Percentiles rank a stretch among this genome's conserved stretches.
phyloP scores from a whole-genome alignment of 2,113 vertebrate genomes.

The Eudyptes chrysolophus region DNA sequence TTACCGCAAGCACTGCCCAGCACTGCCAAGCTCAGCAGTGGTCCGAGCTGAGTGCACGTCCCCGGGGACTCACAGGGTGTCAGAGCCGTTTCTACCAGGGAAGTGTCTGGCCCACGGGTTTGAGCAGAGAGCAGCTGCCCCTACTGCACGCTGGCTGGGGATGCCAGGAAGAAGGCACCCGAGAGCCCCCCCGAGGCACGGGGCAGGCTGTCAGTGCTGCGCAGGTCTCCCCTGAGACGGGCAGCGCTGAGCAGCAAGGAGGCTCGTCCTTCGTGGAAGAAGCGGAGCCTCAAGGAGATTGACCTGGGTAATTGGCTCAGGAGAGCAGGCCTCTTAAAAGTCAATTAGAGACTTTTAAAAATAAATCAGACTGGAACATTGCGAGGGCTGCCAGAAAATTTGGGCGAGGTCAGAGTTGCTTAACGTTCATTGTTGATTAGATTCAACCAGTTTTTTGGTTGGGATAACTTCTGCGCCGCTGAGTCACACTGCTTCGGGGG shows the following conservation, averaged over 20 bases:
- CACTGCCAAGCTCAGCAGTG: background rate
- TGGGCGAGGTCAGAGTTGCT: constrained; percentile 46
- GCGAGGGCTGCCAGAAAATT: constrained; percentile 44
- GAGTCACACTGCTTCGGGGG: constrained; percentile 7
- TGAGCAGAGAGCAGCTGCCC: background rate
- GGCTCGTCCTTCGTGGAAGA: background rate
- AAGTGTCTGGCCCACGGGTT: background rate
- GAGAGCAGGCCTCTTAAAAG: constrained; percentile 65
- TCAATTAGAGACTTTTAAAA: constrained; percentile 70
- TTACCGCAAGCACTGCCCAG: background rate
- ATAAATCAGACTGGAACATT: constrained; percentile 63
- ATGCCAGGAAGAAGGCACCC: background rate
- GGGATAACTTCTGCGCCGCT: background rate
- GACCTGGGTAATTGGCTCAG: constrained; percentile 51
- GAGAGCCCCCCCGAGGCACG: rapidly evolving
- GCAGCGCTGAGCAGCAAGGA: background rate
- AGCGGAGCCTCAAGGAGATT: background rate
- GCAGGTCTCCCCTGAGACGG: background rate
- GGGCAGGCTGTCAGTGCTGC: background rate
- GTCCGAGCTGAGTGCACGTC: rapidly evolving
- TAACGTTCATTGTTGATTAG: constrained; percentile 36
- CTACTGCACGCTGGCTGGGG: rapidly evolving
- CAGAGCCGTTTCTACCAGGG: background rate
- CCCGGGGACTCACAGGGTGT: background rate
- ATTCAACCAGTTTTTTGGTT: constrained; percentile 20